Evolutionary conservation across 2,113 vertebrate species (phyloP).

Genomic region (Actinemys pallida): DNA sequence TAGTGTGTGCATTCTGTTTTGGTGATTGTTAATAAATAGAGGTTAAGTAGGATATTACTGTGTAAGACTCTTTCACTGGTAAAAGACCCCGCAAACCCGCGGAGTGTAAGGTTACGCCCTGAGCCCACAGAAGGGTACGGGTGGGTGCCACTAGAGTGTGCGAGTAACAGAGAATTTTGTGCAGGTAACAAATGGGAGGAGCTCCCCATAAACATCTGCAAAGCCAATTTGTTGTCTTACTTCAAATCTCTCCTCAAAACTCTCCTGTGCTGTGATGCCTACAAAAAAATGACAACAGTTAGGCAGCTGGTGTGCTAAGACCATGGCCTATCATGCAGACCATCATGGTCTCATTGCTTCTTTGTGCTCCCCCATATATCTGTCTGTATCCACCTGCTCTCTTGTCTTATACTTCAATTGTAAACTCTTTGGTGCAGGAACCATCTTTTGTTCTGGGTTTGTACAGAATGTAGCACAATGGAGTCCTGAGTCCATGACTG

Average conservation of each 20-base stretch:
- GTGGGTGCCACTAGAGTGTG: no score
- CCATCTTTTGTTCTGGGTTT: neutral
- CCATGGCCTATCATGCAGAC: neutral
- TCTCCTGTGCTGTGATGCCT: neutral
- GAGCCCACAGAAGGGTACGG: no score
- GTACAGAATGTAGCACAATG: neutral
- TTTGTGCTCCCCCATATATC: neutral
- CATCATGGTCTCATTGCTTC: neutral
- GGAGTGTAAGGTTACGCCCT: no score
- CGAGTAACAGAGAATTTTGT: no score
- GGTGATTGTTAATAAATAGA: no score
- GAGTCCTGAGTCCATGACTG: neutral
- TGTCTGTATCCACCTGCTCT: neutral
- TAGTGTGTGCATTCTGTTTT: no score
- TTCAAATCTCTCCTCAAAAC: neutral
- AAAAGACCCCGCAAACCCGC: no score
- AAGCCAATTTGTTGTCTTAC: neutral
- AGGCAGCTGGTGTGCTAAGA: neutral
- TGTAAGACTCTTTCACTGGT: no score
- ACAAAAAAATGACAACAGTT: neutral
- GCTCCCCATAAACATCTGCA: neutral
- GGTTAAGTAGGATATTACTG: no score
- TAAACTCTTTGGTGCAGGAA: neutral
- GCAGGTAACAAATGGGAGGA: no score
- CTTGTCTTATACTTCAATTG: neutral